Base-by-base conservation (phyloP, 2,113 vertebrate genomes). In the Corythornis madagascariensis region DNA sequence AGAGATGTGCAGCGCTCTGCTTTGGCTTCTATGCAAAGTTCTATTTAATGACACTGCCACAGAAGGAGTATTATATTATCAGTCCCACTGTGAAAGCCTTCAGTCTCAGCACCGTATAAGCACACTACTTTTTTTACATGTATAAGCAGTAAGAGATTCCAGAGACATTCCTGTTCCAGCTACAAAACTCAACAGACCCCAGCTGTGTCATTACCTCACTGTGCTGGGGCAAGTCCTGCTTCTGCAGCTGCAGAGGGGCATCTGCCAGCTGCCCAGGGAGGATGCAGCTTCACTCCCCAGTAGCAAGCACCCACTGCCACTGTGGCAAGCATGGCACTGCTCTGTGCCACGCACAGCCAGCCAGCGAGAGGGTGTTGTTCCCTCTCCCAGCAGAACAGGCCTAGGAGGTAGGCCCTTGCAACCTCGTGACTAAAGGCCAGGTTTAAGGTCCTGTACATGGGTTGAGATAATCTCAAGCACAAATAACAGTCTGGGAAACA, bases 1-100 rank as follows among this genome's bases (percentile, higher is more conserved):
- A 75, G 78, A 91, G 89, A 94, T 70, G 89, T 94, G 76, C 73
- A 92, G 89, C 77, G 67, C 88, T 79, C 81, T 81, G 84, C 89
- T 97, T 96, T 97, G 94, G 93, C 96, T 96, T 73, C 79, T 35
- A 86, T 79, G 95, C 94, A 93, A 95, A 92, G 82, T 94, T 96
- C 94, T 96, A 80, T 96, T 96, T 96, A 96, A 96, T 92, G 95
- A 83, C 85, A 66, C 82, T 92, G 92, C 92, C 92, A 94, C 94
- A 95, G 96, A 95, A 96, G 94, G 91, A 91, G 91, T 95, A 95
- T 96, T 96, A 92, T 96, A 86, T 96, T 93, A 95, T 93, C 95
- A 93, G 72, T 96, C 95, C 94, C 82, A 57, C 89, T 88, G 95
- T 87, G 94, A 74, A 83, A 74, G 84, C 82, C 75, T 60, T 96